A percentile compares a stretch with the other conserved stretches of the same genome.
Evolutionary conservation across 2,797 vertebrate genomes (phyloP).

Genomic region (Enteromius afrohamiltoni): DNA sequence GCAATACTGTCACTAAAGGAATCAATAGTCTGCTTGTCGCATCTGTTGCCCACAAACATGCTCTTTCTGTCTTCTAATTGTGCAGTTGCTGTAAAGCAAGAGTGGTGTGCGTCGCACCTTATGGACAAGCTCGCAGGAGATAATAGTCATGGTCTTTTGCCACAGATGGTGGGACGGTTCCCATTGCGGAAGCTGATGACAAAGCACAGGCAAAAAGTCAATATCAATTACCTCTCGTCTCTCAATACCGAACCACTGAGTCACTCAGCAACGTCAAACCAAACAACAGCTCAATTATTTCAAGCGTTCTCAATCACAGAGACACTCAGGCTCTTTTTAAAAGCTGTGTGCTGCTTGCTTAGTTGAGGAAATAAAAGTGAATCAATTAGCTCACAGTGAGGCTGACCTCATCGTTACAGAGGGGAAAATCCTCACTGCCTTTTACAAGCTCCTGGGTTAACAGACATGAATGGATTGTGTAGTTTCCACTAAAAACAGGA

Average conservation of each 20-base stretch:
- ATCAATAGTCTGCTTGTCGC: conserved; percentile 14
- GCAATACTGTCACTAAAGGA: not conserved
- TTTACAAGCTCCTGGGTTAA: conserved; percentile 27
- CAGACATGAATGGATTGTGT: conserved; percentile 7
- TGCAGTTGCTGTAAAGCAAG: conserved; percentile 8
- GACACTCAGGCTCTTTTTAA: conserved; percentile 31
- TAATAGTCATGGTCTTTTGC: conserved; percentile 31
- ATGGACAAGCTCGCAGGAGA: conserved; percentile 14
- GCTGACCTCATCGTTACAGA: conserved; percentile 33
- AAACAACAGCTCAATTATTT: conserved; percentile 55
- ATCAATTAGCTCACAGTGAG: conserved; percentile 47
- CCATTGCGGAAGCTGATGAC: conserved; percentile 53
- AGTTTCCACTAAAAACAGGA: not conserved
- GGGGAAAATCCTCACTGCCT: not conserved
- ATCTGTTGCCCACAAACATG: conserved; percentile 14
- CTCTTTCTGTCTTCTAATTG: conserved; percentile 9
- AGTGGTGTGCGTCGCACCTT: not conserved
- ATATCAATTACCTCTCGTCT: conserved; percentile 56
- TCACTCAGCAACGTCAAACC: conserved; percentile 48
- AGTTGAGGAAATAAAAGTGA: conserved; percentile 35
- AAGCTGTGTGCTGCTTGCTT: conserved; percentile 33
- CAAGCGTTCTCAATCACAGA: conserved; percentile 41
- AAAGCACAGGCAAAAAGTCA: conserved; percentile 49
- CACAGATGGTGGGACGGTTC: conserved; percentile 37
- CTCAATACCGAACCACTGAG: conserved; percentile 48